Percentiles rank a stretch among this genome's conserved stretches.
These are phyloP conservation scores for Aphidius gifuensis DNA, from an alignment of 1,140 invertebrate species.

Conservation along the genomic window DNA sequence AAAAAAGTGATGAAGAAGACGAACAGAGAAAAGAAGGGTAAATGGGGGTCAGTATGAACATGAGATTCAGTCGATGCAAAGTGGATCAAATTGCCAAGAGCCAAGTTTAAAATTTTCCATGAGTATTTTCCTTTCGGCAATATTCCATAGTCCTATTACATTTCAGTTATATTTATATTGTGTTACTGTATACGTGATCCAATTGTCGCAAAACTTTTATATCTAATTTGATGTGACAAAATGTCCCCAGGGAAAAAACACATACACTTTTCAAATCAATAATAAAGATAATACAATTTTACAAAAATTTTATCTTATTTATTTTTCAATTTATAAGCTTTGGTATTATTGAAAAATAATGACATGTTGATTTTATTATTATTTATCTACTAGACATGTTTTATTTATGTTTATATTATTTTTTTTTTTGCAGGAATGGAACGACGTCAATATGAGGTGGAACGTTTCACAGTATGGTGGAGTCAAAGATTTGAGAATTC, in stretches of 20 bases:
- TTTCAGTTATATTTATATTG: conserved; percentile 6
- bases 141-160: too few species aligned
- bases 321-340: too few species aligned
- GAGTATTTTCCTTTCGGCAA: background rate
- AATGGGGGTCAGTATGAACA: too few species aligned
- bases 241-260: conserved; percentile 2
- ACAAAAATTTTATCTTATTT: too few species aligned
- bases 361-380: too few species aligned
- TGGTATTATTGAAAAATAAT: too few species aligned
- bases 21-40: too few species aligned
- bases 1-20: too few species aligned
- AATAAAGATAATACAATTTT: background rate
- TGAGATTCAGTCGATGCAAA: too few species aligned
- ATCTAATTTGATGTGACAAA: background rate
- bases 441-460: conserved; percentile 97
- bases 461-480: conserved; percentile 94
- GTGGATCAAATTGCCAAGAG: too few species aligned
- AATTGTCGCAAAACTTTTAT: conserved; percentile 8
- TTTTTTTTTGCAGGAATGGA: conserved; percentile 82
- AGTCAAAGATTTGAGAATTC: conserved; percentile 93
- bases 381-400: too few species aligned
- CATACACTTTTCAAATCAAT: background rate
- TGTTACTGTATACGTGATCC: conserved; percentile 17
- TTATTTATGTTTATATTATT: background rate
- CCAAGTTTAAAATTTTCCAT: too few species aligned